Evolutionary conservation across 2,888 invertebrate genomes (phyloP).

Genomic region (Rhingia rostrata): DNA sequence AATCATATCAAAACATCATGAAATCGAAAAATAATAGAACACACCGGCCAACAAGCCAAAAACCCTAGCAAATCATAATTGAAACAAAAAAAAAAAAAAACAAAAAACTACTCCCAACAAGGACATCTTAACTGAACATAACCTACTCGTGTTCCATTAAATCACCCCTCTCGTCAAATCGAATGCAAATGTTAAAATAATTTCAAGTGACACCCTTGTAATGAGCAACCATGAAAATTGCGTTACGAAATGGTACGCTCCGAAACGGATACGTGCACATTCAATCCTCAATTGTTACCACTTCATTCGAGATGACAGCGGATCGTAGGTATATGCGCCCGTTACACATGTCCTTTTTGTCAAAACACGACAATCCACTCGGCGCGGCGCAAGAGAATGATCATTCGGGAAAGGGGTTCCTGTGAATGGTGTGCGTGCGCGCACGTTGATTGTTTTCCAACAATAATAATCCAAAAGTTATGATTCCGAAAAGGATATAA

Average conservation of each 20-base stretch:
- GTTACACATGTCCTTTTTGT: constrained; percentile 72
- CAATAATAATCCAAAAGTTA: constrained; percentile 44
- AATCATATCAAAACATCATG: constrained; percentile 49
- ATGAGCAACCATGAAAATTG: constrained; percentile 70
- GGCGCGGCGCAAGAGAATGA: background rate
- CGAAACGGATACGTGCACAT: constrained; percentile 42
- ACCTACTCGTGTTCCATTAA: background rate
- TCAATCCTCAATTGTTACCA: constrained; percentile 70
- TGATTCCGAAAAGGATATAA: constrained; percentile 36
- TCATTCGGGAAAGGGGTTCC: constrained; percentile 29
- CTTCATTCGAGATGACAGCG: constrained; percentile 68
- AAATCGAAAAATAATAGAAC: constrained; percentile 53
- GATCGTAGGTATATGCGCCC: constrained; percentile 32
- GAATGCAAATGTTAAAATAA: constrained; percentile 58
- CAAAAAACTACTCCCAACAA: constrained; percentile 43
- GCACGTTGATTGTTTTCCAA: constrained; percentile 62
- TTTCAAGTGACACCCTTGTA: constrained; percentile 71
- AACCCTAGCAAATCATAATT: constrained; percentile 43
- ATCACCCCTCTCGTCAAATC: constrained; percentile 38
- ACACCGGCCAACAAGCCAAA: constrained; percentile 34
- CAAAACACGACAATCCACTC: constrained; percentile 70
- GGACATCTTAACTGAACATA: constrained; percentile 44
- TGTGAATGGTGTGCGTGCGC: constrained; percentile 28
- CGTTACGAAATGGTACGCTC: constrained; percentile 33
- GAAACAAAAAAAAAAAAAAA: constrained; percentile 38